Base-by-base conservation (phyloP, 2,113 vertebrate species). In the Mormoops blainvillei region DNA sequence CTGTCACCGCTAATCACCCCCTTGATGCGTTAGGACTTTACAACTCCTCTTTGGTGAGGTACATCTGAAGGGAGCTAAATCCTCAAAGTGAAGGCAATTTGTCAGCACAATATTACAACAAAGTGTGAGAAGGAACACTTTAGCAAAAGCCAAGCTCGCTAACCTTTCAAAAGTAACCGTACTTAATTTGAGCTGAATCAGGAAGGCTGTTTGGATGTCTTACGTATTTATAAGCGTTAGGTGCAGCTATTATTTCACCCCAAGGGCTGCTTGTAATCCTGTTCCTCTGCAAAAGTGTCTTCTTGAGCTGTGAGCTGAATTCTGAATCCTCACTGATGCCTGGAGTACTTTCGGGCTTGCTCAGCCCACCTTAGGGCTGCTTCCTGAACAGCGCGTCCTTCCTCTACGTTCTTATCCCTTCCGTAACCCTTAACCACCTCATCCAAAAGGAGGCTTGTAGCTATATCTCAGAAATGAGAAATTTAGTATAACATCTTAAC, bases 121-220 rank as follows among this genome's bases (percentile, higher is more conserved):
- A 97, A 96, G 70, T 68, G 94, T 94, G 83, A 58, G 94, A 83
- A 97, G 61, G 10, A 77, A 94, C 71, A 48, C 43, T 26, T 1
- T 12, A 80, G 38, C 96, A 77, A 96, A 97, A 87, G 73, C 81
- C 83, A 92, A 70, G 82, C 78, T 97, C 19, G n/a, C 89, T 96
- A 95, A 96, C 91, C 94, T 96, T 97, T 97, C 45, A n/a, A 48
- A 91, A 89, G 90, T 83, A 97, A 94, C 54, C 84, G 48, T 85
- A 36, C 86, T 97, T 97, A 95, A 97, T 96, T 96, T 89, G 96
- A 95, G 91, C 86, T 76, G 89, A 94, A 83, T 89, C 50, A 83
- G 67, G 43, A 94, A 67, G 91, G 85, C 4, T 14, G 20, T 95
- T 96, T 97, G 82, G 4, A 91, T 74, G 94, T 41, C 58, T 94